A percentile compares a stretch with the other conserved stretches of the same genome.
phyloP scores from a whole-genome alignment of 2,888 invertebrate genomes.

The Cabera pusaria region DNA sequence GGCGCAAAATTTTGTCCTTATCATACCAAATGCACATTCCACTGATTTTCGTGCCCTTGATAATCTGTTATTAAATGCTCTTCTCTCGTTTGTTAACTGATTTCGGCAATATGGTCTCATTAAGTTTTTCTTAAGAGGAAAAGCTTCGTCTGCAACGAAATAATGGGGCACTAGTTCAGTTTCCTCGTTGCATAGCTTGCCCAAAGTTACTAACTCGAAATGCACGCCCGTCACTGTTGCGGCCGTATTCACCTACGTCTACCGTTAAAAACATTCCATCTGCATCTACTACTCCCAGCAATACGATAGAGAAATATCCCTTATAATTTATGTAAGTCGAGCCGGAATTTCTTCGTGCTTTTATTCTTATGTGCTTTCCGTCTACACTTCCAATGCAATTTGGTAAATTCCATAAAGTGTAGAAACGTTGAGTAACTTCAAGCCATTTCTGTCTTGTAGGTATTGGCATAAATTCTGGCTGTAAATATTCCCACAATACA shows the following conservation, averaged over 20 bases:
- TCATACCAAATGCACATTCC: constrained; percentile 25
- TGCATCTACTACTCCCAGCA: too few species aligned
- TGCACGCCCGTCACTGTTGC: constrained; percentile 34
- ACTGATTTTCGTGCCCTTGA: constrained; percentile 22
- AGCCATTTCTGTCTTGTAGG: constrained; percentile 13
- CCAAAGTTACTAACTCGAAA: constrained; percentile 27
- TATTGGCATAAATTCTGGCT: constrained; percentile 17
- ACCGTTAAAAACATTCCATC: too few species aligned
- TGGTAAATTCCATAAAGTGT: constrained; percentile 4
- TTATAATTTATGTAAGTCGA: constrained; percentile 4
- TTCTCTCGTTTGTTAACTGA: constrained; percentile 22
- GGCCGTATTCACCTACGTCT: constrained; percentile 24
- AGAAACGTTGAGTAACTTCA: constrained; percentile 16
- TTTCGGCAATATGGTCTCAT: constrained; percentile 21
- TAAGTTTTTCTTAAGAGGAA: constrained; percentile 23
- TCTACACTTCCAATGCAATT: neutral
- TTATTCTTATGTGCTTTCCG: constrained; percentile 1
- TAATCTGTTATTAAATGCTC: constrained; percentile 20
- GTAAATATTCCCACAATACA: constrained; percentile 24
- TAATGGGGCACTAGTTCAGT: constrained; percentile 21
- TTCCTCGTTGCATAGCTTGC: constrained; percentile 8
- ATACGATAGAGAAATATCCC: constrained; percentile 1
- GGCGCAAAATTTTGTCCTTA: neutral
- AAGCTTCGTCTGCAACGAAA: constrained; percentile 32
- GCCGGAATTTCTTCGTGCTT: neutral